Conservation (phyloP, 2,888 invertebrate genomes). For the Dromius quadrimaculatus region DNA sequence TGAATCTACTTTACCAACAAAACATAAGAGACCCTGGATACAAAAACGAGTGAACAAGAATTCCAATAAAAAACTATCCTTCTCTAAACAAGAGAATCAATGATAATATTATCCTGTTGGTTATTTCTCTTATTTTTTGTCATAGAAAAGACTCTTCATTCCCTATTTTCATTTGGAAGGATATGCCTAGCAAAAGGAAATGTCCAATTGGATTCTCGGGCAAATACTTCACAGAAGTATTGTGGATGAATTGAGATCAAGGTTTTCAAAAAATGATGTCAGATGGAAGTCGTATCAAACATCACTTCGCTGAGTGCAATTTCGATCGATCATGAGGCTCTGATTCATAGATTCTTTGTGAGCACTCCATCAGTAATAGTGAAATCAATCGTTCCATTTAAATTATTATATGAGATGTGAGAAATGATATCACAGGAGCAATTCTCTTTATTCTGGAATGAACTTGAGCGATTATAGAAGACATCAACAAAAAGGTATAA, state of each 20-base stretch:
- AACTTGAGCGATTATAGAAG: too few species aligned
- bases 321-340: conserved; percentile 1
- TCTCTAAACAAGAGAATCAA: conserved; percentile 31
- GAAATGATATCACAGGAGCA: too few species aligned
- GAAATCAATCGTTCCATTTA: too few species aligned
- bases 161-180: conserved; percentile 29
- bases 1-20: conserved; percentile 11
- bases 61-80: conserved; percentile 28
- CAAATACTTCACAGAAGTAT: conserved; percentile 14
- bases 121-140: conserved; percentile 36
- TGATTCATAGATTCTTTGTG: too few species aligned
- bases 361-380: too few species aligned
- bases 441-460: too few species aligned
- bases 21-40: background rate
- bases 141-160: conserved; percentile 39
- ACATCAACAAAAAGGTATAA: too few species aligned
- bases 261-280: conserved; percentile 32
- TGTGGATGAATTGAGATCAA: conserved; percentile 29
- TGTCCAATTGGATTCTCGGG: conserved; percentile 20
- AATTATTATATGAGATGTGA: too few species aligned
- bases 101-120: conserved; percentile 36
- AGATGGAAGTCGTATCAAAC: conserved; percentile 5
- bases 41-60: conserved; percentile 27
- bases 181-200: conserved; percentile 32
- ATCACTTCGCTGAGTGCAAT: conserved; percentile 14